A percentile compares a stretch with the other conserved stretches of the same genome.
These are phyloP conservation scores for Sphecodes monilicornis DNA, from an alignment of 2,888 invertebrate genomes.

Conservation along the genomic window DNA sequence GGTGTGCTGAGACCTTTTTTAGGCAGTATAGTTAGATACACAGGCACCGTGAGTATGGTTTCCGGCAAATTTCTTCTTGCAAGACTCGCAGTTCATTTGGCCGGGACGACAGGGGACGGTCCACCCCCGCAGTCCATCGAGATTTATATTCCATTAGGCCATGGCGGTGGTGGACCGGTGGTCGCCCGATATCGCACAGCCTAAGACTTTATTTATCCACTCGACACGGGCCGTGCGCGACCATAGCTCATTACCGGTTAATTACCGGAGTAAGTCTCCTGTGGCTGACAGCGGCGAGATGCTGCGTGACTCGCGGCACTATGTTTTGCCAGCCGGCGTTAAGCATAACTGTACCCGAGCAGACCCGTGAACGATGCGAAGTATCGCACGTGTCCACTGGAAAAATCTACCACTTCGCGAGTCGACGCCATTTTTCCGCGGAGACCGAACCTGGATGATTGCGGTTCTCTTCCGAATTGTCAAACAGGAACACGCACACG, in stretches of 20 bases:
- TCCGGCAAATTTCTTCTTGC: neutral
- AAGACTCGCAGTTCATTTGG: neutral
- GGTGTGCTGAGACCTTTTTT: too few relatives aligned
- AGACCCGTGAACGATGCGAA: constrained; percentile 17
- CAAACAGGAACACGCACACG: too few relatives aligned
- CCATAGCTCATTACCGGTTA: constrained; percentile 80
- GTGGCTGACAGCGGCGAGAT: constrained; percentile 69
- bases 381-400: constrained; percentile 6
- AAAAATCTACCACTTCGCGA: constrained; percentile 5
- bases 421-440: neutral
- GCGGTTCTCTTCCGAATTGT: too few relatives aligned
- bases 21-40: too few relatives aligned
- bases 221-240: constrained; percentile 62
- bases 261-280: constrained; percentile 76
- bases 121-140: constrained; percentile 56
- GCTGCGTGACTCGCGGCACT: constrained; percentile 76
- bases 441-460: too few relatives aligned
- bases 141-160: constrained; percentile 69
- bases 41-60: too few relatives aligned
- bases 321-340: constrained; percentile 70
- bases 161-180: neutral
- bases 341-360: constrained; percentile 72
- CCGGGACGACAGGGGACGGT: constrained; percentile 13
- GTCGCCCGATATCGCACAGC: constrained; percentile 1
- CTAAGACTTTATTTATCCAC: constrained; percentile 66